These are phyloP conservation scores for Mobula birostris DNA, from an alignment of 2,113 vertebrate genomes.

Conservation along the genomic window DNA sequence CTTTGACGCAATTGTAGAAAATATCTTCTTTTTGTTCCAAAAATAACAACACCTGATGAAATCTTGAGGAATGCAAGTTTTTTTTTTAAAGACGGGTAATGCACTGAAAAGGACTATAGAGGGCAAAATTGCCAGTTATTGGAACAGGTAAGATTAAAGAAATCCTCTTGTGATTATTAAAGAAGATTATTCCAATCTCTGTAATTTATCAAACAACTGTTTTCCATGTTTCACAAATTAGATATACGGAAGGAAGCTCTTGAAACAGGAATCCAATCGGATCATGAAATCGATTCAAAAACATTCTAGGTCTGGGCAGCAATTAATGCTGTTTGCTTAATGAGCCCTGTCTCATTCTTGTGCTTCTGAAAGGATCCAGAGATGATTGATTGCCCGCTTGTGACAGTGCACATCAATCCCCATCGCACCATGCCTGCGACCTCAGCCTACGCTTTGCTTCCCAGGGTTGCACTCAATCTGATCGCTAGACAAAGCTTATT, in stretches of 20 bases:
- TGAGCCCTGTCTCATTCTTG: neutral
- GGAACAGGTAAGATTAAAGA: neutral
- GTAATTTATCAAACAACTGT: neutral
- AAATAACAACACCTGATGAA: neutral
- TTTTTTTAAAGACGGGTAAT: neutral
- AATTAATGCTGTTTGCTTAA: neutral
- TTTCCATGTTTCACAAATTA: neutral
- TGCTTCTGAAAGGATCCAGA: neutral
- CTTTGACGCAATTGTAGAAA: neutral
- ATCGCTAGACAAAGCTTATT: constrained; percentile 53
- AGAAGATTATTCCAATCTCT: constrained; percentile 6
- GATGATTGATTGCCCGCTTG: neutral
- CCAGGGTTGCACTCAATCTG: constrained; percentile 17
- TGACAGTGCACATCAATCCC: neutral
- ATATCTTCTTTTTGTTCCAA: neutral
- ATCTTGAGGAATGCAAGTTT: neutral
- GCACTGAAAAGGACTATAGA: too few species aligned
- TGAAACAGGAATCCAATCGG: neutral
- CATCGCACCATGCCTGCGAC: neutral
- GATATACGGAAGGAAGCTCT: neutral
- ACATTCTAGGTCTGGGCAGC: neutral
- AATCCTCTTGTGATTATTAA: neutral
- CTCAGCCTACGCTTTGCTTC: constrained; percentile 9
- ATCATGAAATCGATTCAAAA: neutral
- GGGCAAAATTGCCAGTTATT: neutral